Conservation (phyloP, 2,888 invertebrate species). For the Bimastos eiseni region DNA sequence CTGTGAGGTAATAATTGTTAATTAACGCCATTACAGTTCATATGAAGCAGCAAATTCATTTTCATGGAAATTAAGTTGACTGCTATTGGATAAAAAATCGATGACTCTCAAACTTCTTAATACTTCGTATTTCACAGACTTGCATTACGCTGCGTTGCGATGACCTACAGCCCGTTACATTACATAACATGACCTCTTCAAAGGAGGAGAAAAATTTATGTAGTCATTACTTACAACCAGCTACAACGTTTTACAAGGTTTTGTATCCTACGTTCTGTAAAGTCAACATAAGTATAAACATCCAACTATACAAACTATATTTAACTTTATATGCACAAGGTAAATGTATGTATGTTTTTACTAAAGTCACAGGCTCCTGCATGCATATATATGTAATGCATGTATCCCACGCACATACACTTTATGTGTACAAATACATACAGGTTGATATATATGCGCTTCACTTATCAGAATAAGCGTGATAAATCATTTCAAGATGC, state of each 20-base stretch:
- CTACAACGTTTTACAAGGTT: not conserved
- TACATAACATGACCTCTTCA: too few species aligned
- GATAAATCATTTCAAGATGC: slow-evolving; percentile 1
- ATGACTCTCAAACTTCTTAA: too few species aligned
- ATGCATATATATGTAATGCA: not conserved
- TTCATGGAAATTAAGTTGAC: too few species aligned
- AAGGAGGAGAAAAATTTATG: not conserved
- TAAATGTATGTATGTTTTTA: not conserved
- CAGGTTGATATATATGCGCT: not conserved
- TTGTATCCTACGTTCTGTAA: not conserved
- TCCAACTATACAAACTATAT: not conserved
- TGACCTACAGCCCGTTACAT: too few species aligned
- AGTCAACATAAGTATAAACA: not conserved
- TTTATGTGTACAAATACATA: not conserved
- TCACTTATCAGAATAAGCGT: not conserved
- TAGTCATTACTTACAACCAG: not conserved
- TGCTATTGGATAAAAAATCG: too few species aligned
- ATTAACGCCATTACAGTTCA: too few species aligned
- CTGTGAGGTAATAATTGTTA: too few species aligned
- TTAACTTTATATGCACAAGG: not conserved
- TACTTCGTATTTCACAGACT: too few species aligned
- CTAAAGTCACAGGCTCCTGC: not conserved
- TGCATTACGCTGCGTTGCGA: too few species aligned
- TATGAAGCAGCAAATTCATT: too few species aligned
- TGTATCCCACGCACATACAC: not conserved